phyloP scores from a whole-genome alignment of 1,140 invertebrate species.

The Lamellibrachia luymesi region DNA sequence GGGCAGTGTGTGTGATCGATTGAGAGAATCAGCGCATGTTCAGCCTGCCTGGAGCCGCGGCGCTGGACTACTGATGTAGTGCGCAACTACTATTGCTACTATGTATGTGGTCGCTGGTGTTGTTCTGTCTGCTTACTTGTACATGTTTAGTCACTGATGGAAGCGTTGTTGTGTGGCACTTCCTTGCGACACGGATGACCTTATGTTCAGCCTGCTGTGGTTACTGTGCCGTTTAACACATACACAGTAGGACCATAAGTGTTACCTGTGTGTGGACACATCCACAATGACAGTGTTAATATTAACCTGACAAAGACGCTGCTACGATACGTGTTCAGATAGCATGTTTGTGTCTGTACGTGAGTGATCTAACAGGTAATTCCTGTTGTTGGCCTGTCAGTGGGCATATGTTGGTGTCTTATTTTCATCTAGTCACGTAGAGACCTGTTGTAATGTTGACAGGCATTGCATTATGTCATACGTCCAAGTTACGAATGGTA shows the following conservation, averaged over 20 bases:
- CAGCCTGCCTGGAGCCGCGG: not conserved
- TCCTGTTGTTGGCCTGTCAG: not conserved
- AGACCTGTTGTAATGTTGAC: not conserved
- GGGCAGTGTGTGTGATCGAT: not conserved
- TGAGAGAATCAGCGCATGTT: not conserved
- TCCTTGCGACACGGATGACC: not conserved
- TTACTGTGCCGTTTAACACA: not conserved
- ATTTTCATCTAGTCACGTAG: not conserved
- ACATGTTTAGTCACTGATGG: constrained; percentile 4
- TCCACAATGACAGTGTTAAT: not conserved
- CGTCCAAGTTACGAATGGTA: not conserved
- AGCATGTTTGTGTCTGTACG: not conserved
- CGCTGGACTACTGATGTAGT: not conserved
- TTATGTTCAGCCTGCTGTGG: not conserved
- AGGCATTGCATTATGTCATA: not conserved
- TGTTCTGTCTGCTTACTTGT: not conserved
- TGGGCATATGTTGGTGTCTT: not conserved
- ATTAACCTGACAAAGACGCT: not conserved
- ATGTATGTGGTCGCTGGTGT: not conserved
- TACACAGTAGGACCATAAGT: not conserved
- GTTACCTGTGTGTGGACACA: not conserved
- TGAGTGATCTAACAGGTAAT: not conserved
- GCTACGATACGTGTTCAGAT: not conserved
- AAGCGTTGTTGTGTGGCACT: not conserved
- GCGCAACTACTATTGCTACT: not conserved